Percentiles rank a stretch among this genome's conserved stretches.
Conservation (phyloP, 2,888 invertebrate genomes). For the Oeneis ivallda region DNA sequence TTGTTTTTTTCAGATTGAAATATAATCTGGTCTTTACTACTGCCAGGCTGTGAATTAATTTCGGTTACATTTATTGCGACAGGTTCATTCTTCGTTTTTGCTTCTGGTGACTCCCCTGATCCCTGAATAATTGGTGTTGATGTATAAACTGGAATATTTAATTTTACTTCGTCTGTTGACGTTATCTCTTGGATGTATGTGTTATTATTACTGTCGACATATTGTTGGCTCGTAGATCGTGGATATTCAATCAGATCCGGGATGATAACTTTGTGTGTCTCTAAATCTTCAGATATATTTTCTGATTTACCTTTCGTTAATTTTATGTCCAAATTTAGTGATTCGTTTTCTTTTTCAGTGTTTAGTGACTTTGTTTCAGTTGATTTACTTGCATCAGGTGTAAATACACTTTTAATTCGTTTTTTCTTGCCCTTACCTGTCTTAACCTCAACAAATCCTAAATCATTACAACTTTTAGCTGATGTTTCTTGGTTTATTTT, state of each 20-base stretch:
- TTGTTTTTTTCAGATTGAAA: not conserved
- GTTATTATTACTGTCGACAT: conserved; percentile 66
- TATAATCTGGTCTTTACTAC: not conserved
- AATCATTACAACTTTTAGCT: not conserved
- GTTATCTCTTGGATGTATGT: conserved; percentile 63
- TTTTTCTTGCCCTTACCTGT: conserved; percentile 12
- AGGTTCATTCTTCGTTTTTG: conserved; percentile 44
- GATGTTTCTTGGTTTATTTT: not conserved
- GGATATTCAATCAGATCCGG: conserved; percentile 64
- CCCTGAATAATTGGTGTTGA: conserved; percentile 54
- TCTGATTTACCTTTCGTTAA: conserved; percentile 35
- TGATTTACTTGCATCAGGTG: not conserved
- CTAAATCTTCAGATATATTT: conserved; percentile 50
- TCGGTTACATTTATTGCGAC: conserved; percentile 45
- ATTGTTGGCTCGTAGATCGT: conserved; percentile 62
- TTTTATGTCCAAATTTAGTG: conserved; percentile 18
- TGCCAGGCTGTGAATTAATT: conserved; percentile 35
- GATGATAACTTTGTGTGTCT: conserved; percentile 50
- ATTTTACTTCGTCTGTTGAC: conserved; percentile 45
- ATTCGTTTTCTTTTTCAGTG: not conserved
- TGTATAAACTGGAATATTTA: conserved; percentile 44
- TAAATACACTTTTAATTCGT: not conserved
- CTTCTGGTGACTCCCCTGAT: conserved; percentile 53
- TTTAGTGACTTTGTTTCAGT: not conserved
- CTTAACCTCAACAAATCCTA: conserved; percentile 8